Evolutionary conservation across 2,888 invertebrate genomes (phyloP).

Genomic region (Eupithecia insigniata): DNA sequence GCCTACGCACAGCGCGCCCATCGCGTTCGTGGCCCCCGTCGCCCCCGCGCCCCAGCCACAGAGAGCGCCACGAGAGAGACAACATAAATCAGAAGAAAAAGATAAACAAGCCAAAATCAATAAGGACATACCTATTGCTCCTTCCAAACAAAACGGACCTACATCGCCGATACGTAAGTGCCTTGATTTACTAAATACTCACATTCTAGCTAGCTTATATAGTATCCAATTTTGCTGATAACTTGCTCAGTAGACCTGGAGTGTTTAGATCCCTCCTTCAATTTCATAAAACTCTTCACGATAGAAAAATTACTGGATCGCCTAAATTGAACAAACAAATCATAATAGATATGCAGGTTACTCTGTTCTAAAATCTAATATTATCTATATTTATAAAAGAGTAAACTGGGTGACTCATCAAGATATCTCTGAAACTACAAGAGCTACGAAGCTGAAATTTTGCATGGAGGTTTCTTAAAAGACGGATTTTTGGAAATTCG

Average conservation of each 20-base stretch:
- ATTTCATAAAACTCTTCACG: background rate
- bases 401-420: too few species aligned
- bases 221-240: background rate
- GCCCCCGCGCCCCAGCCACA: slow-evolving; percentile 35
- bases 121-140: slow-evolving; percentile 33
- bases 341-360: background rate
- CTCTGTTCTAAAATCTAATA: background rate
- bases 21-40: slow-evolving; percentile 22
- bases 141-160: slow-evolving; percentile 45
- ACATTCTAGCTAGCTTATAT: background rate
- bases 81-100: slow-evolving; percentile 45
- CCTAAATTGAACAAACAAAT: background rate
- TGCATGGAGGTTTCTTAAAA: too few species aligned
- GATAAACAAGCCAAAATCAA: slow-evolving; percentile 43
- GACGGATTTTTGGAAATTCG: too few species aligned
- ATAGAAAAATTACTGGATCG: background rate
- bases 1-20: slow-evolving; percentile 35
- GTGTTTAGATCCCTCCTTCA: background rate
- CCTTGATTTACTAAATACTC: background rate
- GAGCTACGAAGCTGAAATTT: too few species aligned
- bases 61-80: slow-evolving; percentile 37
- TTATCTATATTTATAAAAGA: too few species aligned
- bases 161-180: slow-evolving; percentile 43
- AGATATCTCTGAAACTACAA: too few species aligned
- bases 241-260: too few species aligned